Evolutionary conservation across 2,888 invertebrate species (phyloP).

Genomic region (Polietes domitor): DNA sequence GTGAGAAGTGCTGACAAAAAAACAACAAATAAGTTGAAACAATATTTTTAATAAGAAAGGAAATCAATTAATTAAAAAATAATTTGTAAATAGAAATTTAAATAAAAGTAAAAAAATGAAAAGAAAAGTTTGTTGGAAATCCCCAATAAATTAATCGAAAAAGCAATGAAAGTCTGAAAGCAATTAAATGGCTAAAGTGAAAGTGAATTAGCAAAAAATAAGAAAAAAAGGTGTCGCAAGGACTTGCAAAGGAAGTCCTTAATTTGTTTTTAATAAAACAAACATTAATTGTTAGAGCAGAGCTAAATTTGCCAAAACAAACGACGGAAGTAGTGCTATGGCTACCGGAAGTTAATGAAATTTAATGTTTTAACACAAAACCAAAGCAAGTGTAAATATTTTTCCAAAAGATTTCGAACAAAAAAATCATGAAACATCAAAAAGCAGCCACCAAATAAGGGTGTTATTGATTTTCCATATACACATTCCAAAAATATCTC

Average conservation of each 20-base stretch:
- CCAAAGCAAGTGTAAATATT: background rate
- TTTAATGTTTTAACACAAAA: background rate
- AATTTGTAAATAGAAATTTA: background rate
- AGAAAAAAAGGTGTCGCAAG: background rate
- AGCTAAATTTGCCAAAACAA: too few species aligned
- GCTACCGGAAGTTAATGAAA: background rate
- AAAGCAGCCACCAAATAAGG: conserved; percentile 57
- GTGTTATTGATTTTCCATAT: conserved; percentile 66
- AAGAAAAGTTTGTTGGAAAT: background rate
- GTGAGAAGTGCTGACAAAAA: conserved; percentile 52
- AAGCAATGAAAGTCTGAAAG: background rate
- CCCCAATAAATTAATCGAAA: background rate
- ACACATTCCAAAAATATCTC: conserved; percentile 31
- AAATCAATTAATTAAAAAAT: conserved; percentile 30
- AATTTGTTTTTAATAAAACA: background rate
- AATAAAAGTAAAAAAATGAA: background rate
- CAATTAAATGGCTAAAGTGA: background rate
- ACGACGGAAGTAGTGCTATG: too few species aligned
- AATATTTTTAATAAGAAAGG: conserved; percentile 15
- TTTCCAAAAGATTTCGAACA: background rate
- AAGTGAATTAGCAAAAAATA: background rate
- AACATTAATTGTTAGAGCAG: background rate
- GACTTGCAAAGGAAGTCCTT: background rate
- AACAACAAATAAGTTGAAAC: conserved; percentile 13
- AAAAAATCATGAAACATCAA: conserved; percentile 15